Evolutionary conservation across 2,113 vertebrate genomes (phyloP), one percentile per base, ranked within the genome.

Genomic region (Gasterosteus aculeatus): DNA sequence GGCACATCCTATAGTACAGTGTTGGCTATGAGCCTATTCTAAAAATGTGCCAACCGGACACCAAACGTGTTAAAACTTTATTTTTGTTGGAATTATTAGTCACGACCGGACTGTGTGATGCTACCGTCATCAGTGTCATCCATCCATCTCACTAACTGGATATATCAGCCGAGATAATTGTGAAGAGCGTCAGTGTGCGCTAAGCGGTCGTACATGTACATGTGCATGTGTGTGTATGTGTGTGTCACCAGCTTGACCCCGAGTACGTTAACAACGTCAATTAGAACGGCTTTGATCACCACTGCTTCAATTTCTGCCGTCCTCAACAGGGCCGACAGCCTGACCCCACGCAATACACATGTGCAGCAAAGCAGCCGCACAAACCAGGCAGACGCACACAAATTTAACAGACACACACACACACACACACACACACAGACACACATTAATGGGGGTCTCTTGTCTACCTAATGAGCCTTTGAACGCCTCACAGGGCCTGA

Each of bases 251-350:
- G 62, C 60, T 33, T 81, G 60, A 77, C 77, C 72, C 72, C 65
- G 39, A 46, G 10, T 57, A 35, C 39, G 38, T 63, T 81, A 77
- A 80, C 88, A 78, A 57, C 65, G 38, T 33, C 72, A 82, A 84
- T 81, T 83, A 87, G 79, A 86, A 54, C 65, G 67, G 5, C 72
- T 79, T 85, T 90, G 83, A 88, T 88, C 71, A 83, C 53, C n/a
- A 56, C 56, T 67, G 57, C 74, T 29, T 80, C 47, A 68, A 69
- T 72, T 26, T 81, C 78, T 22, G 33, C 42, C 51, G 54, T 42
- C 54, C 57, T 67, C 54, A 60, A 65, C 56, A 77, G 58, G 65
- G 63, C 31, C 64, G 63, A 12, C 77, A 41, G 59, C 57, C 59
- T 85, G 58, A 76, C 75, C 69, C 49, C 5, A 3, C 19, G 0